These are phyloP conservation scores for Dolichomitus sp. DNA, from an alignment of 2,888 invertebrate genomes.

Conservation along the genomic window DNA sequence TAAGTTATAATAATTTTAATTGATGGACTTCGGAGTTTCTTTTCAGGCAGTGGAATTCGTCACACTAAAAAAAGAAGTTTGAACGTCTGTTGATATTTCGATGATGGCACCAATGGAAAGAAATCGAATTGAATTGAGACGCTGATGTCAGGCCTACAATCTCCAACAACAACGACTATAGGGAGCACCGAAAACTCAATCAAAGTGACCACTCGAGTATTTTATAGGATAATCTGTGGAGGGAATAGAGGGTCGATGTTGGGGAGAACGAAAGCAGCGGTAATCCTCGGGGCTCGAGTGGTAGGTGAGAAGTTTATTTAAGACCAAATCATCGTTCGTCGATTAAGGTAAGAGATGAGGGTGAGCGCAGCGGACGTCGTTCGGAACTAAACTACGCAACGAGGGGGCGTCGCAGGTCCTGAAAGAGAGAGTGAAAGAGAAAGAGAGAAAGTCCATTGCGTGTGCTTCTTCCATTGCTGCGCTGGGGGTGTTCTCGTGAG, in stretches of 20 bases:
- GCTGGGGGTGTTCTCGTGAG: constrained; percentile 41
- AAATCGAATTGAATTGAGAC: constrained; percentile 13
- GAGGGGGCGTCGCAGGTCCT: constrained; percentile 46
- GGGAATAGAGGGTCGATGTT: constrained; percentile 43
- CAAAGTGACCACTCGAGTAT: constrained; percentile 81
- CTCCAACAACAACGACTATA: constrained; percentile 8
- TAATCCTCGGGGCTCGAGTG: constrained; percentile 68
- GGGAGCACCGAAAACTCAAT: constrained; percentile 69
- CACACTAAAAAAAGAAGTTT: neutral
- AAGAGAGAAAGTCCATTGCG: constrained; percentile 23
- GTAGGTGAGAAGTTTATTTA: constrained; percentile 85
- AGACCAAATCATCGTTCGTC: constrained; percentile 85
- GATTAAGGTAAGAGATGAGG: constrained; percentile 84
- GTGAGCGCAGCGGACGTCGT: constrained; percentile 54
- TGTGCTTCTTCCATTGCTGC: constrained; percentile 57
- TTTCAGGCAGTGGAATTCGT: neutral
- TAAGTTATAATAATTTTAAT: neutral
- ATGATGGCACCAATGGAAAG: neutral
- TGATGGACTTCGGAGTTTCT: too few relatives aligned
- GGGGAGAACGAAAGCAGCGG: constrained; percentile 59
- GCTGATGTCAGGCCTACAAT: neutral
- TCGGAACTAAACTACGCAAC: constrained; percentile 51
- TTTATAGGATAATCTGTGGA: constrained; percentile 77
- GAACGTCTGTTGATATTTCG: neutral
- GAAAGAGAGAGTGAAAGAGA: constrained; percentile 58